phyloP scores from a whole-genome alignment of 2,888 invertebrate genomes.

The Limnephilus auricula region DNA sequence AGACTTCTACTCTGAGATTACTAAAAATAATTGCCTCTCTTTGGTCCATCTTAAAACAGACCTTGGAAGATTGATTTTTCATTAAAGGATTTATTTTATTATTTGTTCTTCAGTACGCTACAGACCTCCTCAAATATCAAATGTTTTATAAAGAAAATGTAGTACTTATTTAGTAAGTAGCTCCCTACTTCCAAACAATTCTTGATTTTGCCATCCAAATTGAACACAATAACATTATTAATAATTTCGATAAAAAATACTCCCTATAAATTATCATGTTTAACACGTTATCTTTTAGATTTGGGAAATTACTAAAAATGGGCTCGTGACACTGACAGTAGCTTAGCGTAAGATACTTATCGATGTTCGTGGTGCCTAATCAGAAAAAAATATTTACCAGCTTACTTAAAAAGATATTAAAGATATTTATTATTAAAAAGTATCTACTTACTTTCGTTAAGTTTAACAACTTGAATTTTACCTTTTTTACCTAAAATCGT shows the following conservation, averaged over 20 bases:
- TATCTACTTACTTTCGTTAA: not conserved
- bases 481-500: not conserved
- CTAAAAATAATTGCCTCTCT: not conserved
- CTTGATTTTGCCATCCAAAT: not conserved
- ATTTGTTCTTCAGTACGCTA: not conserved
- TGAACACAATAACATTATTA: not conserved
- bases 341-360: not conserved
- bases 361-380: not conserved
- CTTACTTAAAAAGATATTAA: too few species aligned
- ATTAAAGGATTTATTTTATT: not conserved
- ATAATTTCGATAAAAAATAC: not conserved
- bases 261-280: not conserved
- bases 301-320: not conserved
- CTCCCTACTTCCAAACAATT: not conserved
- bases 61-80: not conserved
- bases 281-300: not conserved
- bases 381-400: not conserved
- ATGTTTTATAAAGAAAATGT: not conserved
- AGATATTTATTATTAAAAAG: too few species aligned
- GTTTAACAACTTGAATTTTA: not conserved
- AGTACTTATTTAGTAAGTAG: not conserved
- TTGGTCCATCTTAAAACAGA: not conserved
- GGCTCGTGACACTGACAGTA: not conserved
- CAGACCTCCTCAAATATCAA: not conserved
- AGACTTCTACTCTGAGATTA: not conserved